These are phyloP conservation scores for Sepiola atlantica DNA, from an alignment of 2,888 invertebrate genomes.

Conservation along the genomic window DNA sequence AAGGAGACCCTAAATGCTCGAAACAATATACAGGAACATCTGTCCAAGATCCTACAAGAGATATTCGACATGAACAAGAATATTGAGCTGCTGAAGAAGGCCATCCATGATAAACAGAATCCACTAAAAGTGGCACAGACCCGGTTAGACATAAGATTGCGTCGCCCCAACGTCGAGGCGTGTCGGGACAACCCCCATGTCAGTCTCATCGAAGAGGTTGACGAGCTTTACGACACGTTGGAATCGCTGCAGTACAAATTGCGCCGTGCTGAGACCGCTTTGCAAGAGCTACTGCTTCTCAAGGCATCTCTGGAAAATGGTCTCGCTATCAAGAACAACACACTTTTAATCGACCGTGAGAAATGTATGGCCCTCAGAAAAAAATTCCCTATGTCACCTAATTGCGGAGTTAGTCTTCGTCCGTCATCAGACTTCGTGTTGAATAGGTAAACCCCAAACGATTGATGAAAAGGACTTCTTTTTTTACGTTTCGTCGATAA, in stretches of 20 bases:
- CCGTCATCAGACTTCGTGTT: not conserved
- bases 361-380: slow-evolving; percentile 93
- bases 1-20: slow-evolving; percentile 74
- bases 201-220: slow-evolving; percentile 89
- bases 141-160: slow-evolving; percentile 89
- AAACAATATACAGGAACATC: slow-evolving; percentile 74
- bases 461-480: no score
- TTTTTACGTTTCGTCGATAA: no score
- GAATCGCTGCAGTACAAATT: slow-evolving; percentile 87
- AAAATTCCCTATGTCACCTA: slow-evolving; percentile 83
- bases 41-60: slow-evolving; percentile 85
- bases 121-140: slow-evolving; percentile 82
- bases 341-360: slow-evolving; percentile 93
- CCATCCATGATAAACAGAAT: slow-evolving; percentile 86
- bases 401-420: not conserved
- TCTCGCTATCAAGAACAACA: slow-evolving; percentile 88
- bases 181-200: slow-evolving; percentile 90
- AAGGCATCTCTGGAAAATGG: slow-evolving; percentile 90
- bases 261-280: slow-evolving; percentile 77
- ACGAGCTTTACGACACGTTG: slow-evolving; percentile 88
- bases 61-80: slow-evolving; percentile 93
- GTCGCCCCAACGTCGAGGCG: slow-evolving; percentile 90
- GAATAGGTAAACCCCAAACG: not conserved
- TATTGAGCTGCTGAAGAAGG: slow-evolving; percentile 90
- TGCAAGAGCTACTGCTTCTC: slow-evolving; percentile 82